These are phyloP conservation scores for Corythornis madagascariensis DNA, from an alignment of 2,113 vertebrate species.

Conservation along the genomic window DNA sequence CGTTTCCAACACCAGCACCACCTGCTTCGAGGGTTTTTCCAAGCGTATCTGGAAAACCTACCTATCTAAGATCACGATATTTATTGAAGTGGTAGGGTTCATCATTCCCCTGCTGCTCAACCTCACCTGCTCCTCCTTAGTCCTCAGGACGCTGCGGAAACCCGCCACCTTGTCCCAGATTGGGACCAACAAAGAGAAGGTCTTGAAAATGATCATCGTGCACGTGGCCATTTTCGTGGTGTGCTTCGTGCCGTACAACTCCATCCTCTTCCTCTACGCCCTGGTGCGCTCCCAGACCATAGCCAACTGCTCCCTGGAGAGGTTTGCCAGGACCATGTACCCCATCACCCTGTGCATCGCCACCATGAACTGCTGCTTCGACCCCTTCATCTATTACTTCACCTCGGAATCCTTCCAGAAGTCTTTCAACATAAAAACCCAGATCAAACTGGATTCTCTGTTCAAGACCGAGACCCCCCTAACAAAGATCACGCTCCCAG, in stretches of 20 bases:
- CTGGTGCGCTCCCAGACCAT: conserved; percentile 92
- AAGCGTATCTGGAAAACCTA: conserved; percentile 96
- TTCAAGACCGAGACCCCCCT: conserved; percentile 83
- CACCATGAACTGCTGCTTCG: conserved; percentile 95
- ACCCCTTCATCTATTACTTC: conserved; percentile 97
- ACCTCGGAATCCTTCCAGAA: conserved; percentile 98
- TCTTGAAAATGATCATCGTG: conserved; percentile 94
- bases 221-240: conserved; percentile 93
- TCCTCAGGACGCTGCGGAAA: conserved; percentile 90
- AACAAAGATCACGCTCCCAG: conserved; percentile 73
- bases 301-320: conserved; percentile 88
- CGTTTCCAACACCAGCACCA: conserved; percentile 85
- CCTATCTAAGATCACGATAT: conserved; percentile 97
- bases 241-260: conserved; percentile 97
- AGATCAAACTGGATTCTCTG: conserved; percentile 83
- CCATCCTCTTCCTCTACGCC: conserved; percentile 93
- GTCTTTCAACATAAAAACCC: conserved; percentile 88
- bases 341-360: conserved; percentile 94
- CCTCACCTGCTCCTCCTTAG: conserved; percentile 93
- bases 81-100: conserved; percentile 97
- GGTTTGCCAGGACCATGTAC: conserved; percentile 91
- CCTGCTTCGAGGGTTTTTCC: conserved; percentile 96
- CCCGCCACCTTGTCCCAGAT: conserved; percentile 89
- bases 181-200: conserved; percentile 92
- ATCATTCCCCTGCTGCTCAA: conserved; percentile 92